A percentile compares a stretch with the other conserved stretches of the same genome.
phyloP scores from a whole-genome alignment of 2,797 vertebrate species.

The Chrosomus eos region DNA sequence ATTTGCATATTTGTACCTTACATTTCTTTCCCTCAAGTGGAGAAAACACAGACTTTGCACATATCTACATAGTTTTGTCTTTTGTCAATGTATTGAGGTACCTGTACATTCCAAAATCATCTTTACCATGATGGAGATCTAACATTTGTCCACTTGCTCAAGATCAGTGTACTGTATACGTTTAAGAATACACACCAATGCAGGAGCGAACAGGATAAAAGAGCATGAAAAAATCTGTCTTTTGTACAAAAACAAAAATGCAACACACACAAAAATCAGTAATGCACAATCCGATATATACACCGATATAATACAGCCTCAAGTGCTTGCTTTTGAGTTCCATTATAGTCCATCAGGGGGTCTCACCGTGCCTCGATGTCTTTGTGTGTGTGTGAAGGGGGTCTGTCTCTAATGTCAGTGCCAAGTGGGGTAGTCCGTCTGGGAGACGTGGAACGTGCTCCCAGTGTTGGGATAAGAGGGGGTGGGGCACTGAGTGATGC shows the following conservation, averaged over 20 bases:
- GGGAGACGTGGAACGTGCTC: constrained; percentile 87
- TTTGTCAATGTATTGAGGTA: constrained; percentile 71
- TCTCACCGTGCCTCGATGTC: constrained; percentile 95
- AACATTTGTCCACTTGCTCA: constrained; percentile 67
- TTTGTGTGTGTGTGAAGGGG: constrained; percentile 90
- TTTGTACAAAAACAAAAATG: constrained; percentile 71
- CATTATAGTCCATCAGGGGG: constrained; percentile 61
- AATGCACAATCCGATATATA: constrained; percentile 70
- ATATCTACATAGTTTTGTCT: constrained; percentile 84
- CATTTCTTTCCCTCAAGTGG: constrained; percentile 83
- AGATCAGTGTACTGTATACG: constrained; percentile 78
- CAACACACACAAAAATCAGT: constrained; percentile 53
- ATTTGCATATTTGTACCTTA: constrained; percentile 99
- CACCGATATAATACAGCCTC: constrained; percentile 79
- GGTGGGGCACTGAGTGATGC: constrained; percentile 94
- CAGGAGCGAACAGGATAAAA: constrained; percentile 80
- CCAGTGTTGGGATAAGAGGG: constrained; percentile 92
- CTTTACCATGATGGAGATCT: constrained; percentile 57
- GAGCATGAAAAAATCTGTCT: constrained; percentile 78
- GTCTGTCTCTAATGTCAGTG: constrained; percentile 92
- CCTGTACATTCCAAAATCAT: constrained; percentile 75
- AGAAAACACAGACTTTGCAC: constrained; percentile 83
- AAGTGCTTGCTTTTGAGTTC: constrained; percentile 79
- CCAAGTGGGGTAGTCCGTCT: constrained; percentile 94
- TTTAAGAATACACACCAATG: constrained; percentile 79